Evolutionary conservation across 2,888 invertebrate species (phyloP), one percentile per base, ranked within the genome.

Genomic region (Erynnis tages): DNA sequence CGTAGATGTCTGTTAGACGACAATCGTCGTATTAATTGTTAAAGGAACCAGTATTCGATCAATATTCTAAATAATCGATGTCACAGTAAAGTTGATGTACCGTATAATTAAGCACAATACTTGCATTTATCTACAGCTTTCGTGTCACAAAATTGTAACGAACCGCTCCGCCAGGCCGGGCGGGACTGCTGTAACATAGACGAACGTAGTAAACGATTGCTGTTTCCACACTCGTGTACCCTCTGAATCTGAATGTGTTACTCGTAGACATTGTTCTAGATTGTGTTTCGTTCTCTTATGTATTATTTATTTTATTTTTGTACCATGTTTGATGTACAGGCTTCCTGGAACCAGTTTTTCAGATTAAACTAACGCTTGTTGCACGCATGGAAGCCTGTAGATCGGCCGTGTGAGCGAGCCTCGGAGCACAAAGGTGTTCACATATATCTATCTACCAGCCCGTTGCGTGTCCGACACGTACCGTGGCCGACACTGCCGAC

Each of bases 1-100:
- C 59, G 58, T 53, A 44, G 55, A 55, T 25, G 32, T 41, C 56
- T 46, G 54, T 55, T 53, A 54, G 54, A 53, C 55, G 63, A 70
- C 67, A 79, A 77, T 82, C 79, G 82, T 79, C 82, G 79, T 81
- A 25, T 70, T 61, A 16, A 49, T 37, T 40, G 16, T 53, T 53
- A 34, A 54, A 41, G 7, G 35, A 43, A 54, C 30, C 45, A 47
- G 47, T 47, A 47, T 47, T 38, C 38, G n/a, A 21, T 38, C 14
- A 14, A 16, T 46, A 46, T 17, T 37, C 19, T 5, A 6, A 37
- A 13, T 25, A 13, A 17, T 16, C 8, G n/a, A 38, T 47, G 17
- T 37, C 37, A 21, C 37, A 30, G 30, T 30, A 14, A 16, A 38
- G 47, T 47, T 19, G 46, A 35, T 34, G 23, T 35, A 47, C 37